Evolutionary conservation across 92 coral and sea anemone species (phyloP).

Genomic region (Zoanthus gigantus): DNA sequence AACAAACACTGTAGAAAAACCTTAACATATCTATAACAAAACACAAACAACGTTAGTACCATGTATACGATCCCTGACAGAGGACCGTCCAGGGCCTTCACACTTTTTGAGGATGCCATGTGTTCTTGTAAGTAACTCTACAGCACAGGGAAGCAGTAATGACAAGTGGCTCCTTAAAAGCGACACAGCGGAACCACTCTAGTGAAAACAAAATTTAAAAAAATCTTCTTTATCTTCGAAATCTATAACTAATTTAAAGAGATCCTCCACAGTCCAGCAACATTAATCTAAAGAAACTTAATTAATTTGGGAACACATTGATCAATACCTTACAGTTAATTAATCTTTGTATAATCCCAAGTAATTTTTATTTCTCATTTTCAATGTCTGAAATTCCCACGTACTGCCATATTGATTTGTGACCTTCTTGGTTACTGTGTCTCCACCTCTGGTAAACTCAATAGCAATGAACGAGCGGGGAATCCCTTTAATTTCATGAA

Average conservation of each 20-base stretch:
- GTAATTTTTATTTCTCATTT: no score
- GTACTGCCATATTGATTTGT: no score
- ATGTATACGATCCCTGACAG: slow-evolving; percentile 71
- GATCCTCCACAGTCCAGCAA: no score
- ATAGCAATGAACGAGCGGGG: no score
- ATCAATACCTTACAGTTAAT: no score
- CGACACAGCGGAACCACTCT: slow-evolving; percentile 57
- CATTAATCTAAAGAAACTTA: background rate
- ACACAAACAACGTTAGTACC: slow-evolving; percentile 42
- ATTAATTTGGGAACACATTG: background rate
- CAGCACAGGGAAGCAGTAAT: slow-evolving; percentile 76
- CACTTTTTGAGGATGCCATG: slow-evolving; percentile 53
- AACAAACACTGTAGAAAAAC: background rate
- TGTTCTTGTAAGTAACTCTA: slow-evolving; percentile 66
- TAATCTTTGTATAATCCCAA: no score
- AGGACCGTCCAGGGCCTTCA: slow-evolving; percentile 51
- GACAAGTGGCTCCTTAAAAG: slow-evolving; percentile 69
- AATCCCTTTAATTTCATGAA: no score
- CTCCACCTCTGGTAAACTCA: no score
- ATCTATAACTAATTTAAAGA: background rate
- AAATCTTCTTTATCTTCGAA: background rate
- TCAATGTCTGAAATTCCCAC: no score
- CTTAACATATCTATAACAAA: background rate
- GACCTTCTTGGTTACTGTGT: no score
- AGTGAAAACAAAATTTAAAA: slow-evolving; percentile 7